phyloP scores from a whole-genome alignment of 2,113 vertebrate species.

The Pituophis catenifer region DNA sequence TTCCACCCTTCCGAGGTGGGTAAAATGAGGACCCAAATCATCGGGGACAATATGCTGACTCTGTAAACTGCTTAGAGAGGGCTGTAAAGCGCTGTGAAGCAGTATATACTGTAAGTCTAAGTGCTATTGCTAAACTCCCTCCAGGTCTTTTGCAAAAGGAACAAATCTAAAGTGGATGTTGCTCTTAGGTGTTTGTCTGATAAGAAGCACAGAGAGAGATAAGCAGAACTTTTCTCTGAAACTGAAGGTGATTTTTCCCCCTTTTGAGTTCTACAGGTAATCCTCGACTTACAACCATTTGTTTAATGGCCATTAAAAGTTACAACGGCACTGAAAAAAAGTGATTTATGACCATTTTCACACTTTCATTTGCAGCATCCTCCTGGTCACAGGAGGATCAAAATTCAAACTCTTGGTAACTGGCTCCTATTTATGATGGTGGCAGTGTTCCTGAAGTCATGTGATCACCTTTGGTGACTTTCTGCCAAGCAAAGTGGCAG shows the following conservation, averaged over 20 bases:
- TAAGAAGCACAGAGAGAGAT: not conserved
- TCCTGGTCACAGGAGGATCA: not conserved
- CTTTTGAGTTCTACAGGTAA: not conserved
- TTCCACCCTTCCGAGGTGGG: too few species aligned
- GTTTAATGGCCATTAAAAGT: not conserved
- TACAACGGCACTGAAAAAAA: not conserved
- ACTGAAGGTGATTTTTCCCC: not conserved
- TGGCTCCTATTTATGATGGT: not conserved
- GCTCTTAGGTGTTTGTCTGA: not conserved
- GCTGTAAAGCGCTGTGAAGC: too few species aligned
- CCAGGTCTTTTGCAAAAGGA: conserved; percentile 38
- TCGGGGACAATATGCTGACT: too few species aligned
- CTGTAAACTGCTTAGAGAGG: too few species aligned
- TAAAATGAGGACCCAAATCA: too few species aligned
- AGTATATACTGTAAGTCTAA: too few species aligned
- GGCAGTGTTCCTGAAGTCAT: not conserved
- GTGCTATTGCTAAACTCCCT: conserved; percentile 13
- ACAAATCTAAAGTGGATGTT: not conserved
- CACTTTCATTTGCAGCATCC: not conserved
- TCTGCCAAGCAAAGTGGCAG: too few species aligned
- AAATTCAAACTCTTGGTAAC: not conserved
- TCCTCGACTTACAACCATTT: not conserved
- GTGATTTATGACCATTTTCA: not conserved
- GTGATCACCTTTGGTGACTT: too few species aligned
- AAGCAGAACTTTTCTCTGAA: not conserved